A percentile compares a stretch with the other conserved stretches of the same genome.
phyloP scores from a whole-genome alignment of 2,888 invertebrate genomes.

The Plemyria rubiginata region DNA sequence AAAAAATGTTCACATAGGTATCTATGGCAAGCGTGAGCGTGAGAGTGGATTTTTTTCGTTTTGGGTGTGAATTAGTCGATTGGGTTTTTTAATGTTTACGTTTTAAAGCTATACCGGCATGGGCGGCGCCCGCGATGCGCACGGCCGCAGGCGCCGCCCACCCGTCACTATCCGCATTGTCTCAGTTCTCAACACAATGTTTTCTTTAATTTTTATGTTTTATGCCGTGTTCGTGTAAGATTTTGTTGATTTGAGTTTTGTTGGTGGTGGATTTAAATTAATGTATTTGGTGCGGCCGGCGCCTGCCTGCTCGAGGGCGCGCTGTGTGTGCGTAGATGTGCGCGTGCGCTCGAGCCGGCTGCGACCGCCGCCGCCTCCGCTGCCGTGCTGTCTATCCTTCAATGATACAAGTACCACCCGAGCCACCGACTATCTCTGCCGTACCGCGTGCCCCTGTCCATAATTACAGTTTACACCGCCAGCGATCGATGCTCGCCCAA shows the following conservation, averaged over 20 bases:
- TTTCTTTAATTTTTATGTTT: conserved; percentile 79
- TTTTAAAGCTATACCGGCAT: conserved; percentile 81
- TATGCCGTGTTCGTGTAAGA: conserved; percentile 84
- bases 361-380: conserved; percentile 46
- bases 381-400: conserved; percentile 54
- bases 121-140: conserved; percentile 49
- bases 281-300: conserved; percentile 54
- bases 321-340: conserved; percentile 76
- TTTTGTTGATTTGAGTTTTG: conserved; percentile 84
- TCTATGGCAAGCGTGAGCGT: conserved; percentile 86
- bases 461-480: conserved; percentile 49
- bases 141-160: conserved; percentile 75
- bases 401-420: conserved; percentile 11
- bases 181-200: conserved; percentile 73
- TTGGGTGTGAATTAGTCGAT: conserved; percentile 85
- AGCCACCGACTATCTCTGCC: conserved; percentile 33
- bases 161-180: conserved; percentile 79
- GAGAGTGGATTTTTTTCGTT: conserved; percentile 85
- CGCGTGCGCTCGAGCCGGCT: conserved; percentile 61
- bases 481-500: conserved; percentile 62
- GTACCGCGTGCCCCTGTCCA: conserved; percentile 46
- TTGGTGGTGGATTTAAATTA: conserved; percentile 85
- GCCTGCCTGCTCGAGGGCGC: conserved; percentile 54
- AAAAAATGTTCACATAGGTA: conserved; percentile 85
- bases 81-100: conserved; percentile 85